Evolutionary conservation across 2,888 invertebrate species (phyloP), one percentile per base, ranked within the genome.

Genomic region (Apamea epomidion): DNA sequence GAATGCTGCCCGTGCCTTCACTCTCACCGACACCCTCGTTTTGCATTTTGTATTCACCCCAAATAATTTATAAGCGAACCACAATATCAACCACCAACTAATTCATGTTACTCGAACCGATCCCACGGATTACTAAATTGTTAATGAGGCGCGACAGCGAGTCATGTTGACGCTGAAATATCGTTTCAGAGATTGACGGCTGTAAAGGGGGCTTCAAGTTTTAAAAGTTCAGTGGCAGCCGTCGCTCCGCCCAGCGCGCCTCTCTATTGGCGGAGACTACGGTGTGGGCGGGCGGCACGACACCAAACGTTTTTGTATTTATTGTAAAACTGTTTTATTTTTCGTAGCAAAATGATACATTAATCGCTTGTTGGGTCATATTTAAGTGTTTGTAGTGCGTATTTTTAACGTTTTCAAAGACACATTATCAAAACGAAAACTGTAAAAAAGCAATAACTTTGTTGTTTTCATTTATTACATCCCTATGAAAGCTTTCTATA

Each of bases 111-210:
- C 67, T 83, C 81, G 51, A 85, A 83, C 80, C 85, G 79, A 81
- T 73, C 82, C 75, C 81, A 79, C 86, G 84, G 76, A 83, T 80
- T 83, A 86, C 79, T 76, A 67, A 82, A 62, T 65, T 78, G 81
- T 88, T 85, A 89, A 87, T 83, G 87, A 88, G 82, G 78, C 90
- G 86, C 90, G 87, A 87, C 90, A 85, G 76, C 90, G 87, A 90
- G 89, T 91, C 94, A 94, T 94, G 94, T 93, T 93, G 91, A 79
- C 93, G 89, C 94, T 95, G 93, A 94, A 94, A 94, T 93, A 93
- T 93, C 92, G 92, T 92, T 94, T 92, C 94, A 93, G 90, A 92
- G 94, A 95, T 95, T 96, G 94, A 95, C 93, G 92, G 88, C 90
- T 92, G 93, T 89, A 91, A 93, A 92, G 91, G 91, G 90, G 90